phyloP scores from a whole-genome alignment of 2,888 invertebrate species.

The Drosophila mayaguana region DNA sequence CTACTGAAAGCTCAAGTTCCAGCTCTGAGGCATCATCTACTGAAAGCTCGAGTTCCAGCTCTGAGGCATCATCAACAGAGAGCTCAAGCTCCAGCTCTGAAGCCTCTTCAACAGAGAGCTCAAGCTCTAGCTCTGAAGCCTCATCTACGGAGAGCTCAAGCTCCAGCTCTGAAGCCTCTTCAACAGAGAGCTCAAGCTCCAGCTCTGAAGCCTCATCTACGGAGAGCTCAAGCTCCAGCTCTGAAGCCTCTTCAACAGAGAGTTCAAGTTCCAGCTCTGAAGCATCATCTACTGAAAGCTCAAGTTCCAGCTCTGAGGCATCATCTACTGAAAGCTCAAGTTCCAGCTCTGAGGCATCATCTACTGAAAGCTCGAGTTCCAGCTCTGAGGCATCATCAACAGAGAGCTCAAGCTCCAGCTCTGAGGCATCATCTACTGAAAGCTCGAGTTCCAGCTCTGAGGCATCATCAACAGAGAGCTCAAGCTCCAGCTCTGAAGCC shows the following conservation, averaged over 20 bases:
- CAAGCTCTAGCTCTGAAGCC: not conserved
- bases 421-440: slow-evolving; percentile 1
- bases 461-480: slow-evolving; percentile 3
- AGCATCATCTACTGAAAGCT: not conserved
- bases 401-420: not conserved
- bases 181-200: not conserved
- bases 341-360: not conserved
- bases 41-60: not conserved
- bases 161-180: not conserved
- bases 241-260: not conserved
- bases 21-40: not conserved
- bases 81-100: not conserved
- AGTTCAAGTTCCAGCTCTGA: not conserved
- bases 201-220: not conserved
- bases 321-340: not conserved
- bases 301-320: not conserved
- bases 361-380: not conserved
- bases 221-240: not conserved
- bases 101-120: slow-evolving; percentile 6
- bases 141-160: slow-evolving; percentile 13
- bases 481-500: not conserved
- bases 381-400: not conserved
- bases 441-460: not conserved
- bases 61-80: not conserved
- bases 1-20: slow-evolving; percentile 10